These are phyloP conservation scores for Oplegnathus fasciatus DNA, from an alignment of 2,113 vertebrate genomes.

Conservation along the genomic window DNA sequence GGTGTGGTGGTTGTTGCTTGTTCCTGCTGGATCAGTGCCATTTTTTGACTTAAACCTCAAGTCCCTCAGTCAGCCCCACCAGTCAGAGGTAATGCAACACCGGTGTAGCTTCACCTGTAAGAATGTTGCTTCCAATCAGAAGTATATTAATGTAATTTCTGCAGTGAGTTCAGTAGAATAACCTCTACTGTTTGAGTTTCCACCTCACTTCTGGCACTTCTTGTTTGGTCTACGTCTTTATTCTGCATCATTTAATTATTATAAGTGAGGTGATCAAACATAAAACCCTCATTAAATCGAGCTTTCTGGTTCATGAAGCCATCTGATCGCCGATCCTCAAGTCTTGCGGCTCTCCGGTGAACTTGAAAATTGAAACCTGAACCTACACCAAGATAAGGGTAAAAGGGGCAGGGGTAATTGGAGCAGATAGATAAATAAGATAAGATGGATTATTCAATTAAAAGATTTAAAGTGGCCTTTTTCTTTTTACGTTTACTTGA, in stretches of 20 bases:
- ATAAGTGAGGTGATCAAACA: background rate
- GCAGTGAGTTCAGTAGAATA: background rate
- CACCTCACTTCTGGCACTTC: background rate
- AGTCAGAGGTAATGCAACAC: background rate
- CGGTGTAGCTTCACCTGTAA: background rate
- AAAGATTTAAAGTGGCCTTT: background rate
- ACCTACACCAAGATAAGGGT: background rate
- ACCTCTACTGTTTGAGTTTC: background rate
- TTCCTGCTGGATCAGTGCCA: background rate
- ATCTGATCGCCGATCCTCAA: background rate
- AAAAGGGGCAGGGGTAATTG: background rate
- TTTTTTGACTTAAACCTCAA: background rate
- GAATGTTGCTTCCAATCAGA: background rate
- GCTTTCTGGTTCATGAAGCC: background rate
- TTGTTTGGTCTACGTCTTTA: background rate
- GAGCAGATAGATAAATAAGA: slow-evolving; percentile 7
- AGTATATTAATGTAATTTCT: background rate
- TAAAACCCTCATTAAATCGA: background rate
- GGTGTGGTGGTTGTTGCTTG: background rate
- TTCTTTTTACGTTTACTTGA: background rate
- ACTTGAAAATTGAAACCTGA: background rate
- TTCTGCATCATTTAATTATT: background rate
- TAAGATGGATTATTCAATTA: slow-evolving; percentile 7
- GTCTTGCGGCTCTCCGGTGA: background rate
- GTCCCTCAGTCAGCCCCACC: background rate